These are phyloP conservation scores for Polydrusus tereticollis DNA, from an alignment of 2,888 invertebrate genomes.

Conservation along the genomic window DNA sequence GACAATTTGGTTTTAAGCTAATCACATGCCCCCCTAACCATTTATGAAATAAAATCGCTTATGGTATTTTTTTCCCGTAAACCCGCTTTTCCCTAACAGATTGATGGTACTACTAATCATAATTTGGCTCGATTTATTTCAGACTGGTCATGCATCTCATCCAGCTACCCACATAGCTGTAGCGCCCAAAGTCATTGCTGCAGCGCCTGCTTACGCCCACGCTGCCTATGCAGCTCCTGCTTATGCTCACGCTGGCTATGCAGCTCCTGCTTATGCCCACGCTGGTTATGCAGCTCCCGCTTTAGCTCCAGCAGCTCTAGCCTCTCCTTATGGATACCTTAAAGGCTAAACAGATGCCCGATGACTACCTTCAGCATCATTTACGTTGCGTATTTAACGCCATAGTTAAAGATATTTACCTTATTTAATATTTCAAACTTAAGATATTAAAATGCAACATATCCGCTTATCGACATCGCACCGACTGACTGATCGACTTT, in stretches of 20 bases:
- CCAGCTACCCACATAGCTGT: conserved; percentile 63
- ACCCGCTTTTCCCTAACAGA: no score
- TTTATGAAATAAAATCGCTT: no score
- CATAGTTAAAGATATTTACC: conserved; percentile 5
- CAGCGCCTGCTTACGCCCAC: conserved; percentile 56
- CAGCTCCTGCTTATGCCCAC: conserved; percentile 29
- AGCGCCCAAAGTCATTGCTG: conserved; percentile 60
- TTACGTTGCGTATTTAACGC: conserved; percentile 28
- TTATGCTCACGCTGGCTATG: background rate
- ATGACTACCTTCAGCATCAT: background rate
- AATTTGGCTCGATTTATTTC: background rate
- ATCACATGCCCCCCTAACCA: no score
- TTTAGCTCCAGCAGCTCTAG: conserved; percentile 23
- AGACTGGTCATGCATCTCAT: conserved; percentile 72
- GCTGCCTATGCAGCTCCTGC: conserved; percentile 53
- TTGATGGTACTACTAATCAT: no score
- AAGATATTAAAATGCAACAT: no score
- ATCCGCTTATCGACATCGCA: no score
- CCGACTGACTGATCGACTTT: no score
- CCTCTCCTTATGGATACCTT: conserved; percentile 32
- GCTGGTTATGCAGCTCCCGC: conserved; percentile 7
- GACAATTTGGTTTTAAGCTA: no score
- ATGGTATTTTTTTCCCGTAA: no score
- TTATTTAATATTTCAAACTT: background rate
- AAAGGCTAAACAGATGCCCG: conserved; percentile 20